Percentiles rank a stretch among this genome's conserved stretches.
Conservation (phyloP, 2,113 vertebrate genomes). For the Ancistrus triradiatus region DNA sequence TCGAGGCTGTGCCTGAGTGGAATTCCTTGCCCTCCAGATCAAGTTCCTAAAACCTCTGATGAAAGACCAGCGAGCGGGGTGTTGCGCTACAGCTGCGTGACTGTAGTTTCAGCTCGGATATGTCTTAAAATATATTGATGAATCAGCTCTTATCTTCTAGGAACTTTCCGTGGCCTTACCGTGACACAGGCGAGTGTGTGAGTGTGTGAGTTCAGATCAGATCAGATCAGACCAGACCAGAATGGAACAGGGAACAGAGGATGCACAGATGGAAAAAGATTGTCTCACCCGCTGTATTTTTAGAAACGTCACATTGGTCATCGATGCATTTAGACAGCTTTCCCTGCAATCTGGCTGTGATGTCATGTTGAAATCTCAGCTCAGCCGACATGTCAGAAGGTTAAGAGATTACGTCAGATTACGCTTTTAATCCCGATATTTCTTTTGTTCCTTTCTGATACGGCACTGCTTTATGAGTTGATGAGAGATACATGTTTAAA, state of each 20-base stretch:
- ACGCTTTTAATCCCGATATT: too few relatives aligned
- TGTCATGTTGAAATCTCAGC: background rate
- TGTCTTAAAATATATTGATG: background rate
- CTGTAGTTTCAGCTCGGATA: conserved; percentile 7
- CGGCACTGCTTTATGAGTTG: too few relatives aligned
- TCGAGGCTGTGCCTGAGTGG: background rate
- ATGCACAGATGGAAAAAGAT: conserved; percentile 1
- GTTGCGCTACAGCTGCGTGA: conserved; percentile 15
- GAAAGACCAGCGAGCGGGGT: too few relatives aligned
- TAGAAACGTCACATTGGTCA: conserved; percentile 5
- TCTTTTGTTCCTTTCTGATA: too few relatives aligned
- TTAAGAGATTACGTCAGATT: too few relatives aligned
- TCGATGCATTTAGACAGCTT: background rate
- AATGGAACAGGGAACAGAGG: background rate
- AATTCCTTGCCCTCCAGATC: conserved; percentile 1
- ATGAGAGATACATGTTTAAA: too few relatives aligned
- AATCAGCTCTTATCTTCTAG: conserved; percentile 20
- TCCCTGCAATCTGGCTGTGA: background rate
- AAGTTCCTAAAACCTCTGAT: conserved; percentile 37
- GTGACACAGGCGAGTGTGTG: conserved; percentile 20
- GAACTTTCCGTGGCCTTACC: conserved; percentile 1
- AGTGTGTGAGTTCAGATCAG: too few relatives aligned
- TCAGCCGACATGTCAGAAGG: too few relatives aligned
- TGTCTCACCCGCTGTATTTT: conserved; percentile 1
- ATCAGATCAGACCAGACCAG: too few relatives aligned